Base-by-base conservation (phyloP, 2,888 invertebrate species). In the Dryomyza anilis region DNA sequence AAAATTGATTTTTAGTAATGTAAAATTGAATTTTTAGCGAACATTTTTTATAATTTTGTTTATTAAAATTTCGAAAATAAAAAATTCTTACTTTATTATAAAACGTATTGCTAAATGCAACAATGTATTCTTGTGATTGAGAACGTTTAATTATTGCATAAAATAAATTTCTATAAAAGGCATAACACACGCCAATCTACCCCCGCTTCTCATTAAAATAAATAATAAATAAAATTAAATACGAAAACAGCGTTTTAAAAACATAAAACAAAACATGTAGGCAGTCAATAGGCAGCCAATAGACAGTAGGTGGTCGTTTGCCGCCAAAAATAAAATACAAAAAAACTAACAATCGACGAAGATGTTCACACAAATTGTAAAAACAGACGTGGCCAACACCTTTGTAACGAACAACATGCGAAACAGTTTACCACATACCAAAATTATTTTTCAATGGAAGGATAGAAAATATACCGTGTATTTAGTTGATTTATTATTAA, bases 251-350 rank as follows among this genome's bases (percentile, higher is more conserved):
- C 33, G 33, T 1, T 16, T 10, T 7, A 58, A 58, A 21, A 33
- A 29, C n/a, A 21, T 12, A 12, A 53, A 16, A 7, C n/a, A 33
- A 29, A 46, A 30, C 27, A n/a, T n/a, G 46, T 59, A 30, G 58
- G 46, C 29, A 58, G 46, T 25, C 56, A 25, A 52, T 19, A 16
- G 52, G 27, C 52, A 29, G 52, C 53, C 53, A 29, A 16, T 30
- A 19, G 39, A n/a, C 27, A 30, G 65, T 66, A 66, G 65, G 65
- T 63, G 62, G 62, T 57, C 33, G 64, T 59, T 60, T 58, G 62
- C 58, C 65, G 29, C 58, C 58, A 66, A 66, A 58, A 66, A 57
- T 12, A 23, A 55, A 23, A 36, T 7, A 4, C n/a, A 16, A 10
- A 50, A 3, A 27, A 52, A 52, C 25, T 27, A 2, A 52, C 8